These are phyloP conservation scores for Corbicula japonica DNA, from an alignment of 2,888 invertebrate species.

Conservation along the genomic window DNA sequence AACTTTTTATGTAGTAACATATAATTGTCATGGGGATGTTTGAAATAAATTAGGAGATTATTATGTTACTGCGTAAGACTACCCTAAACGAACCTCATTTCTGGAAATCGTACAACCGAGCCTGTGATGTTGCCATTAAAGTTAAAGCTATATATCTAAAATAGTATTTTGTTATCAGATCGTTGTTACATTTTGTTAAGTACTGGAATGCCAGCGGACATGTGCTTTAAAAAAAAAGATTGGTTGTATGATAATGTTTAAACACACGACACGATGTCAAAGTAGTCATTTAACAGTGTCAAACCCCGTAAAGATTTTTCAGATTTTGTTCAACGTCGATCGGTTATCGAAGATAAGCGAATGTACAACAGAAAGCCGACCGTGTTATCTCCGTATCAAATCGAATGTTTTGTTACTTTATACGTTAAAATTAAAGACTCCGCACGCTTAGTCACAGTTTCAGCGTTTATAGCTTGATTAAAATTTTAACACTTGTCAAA, in stretches of 20 bases:
- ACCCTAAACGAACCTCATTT: too few species aligned
- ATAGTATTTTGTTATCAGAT: too few species aligned
- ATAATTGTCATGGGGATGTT: too few species aligned
- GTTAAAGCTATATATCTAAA: too few species aligned
- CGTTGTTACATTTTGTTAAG: too few species aligned
- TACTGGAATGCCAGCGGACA: too few species aligned
- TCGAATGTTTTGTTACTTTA: conserved; percentile 5
- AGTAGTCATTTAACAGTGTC: conserved; percentile 43
- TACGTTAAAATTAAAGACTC: background rate
- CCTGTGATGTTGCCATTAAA: too few species aligned
- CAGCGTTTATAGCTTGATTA: conserved; percentile 12
- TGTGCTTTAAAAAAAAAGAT: too few species aligned
- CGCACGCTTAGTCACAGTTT: conserved; percentile 1
- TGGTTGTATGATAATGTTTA: conserved; percentile 53
- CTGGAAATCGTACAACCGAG: too few species aligned
- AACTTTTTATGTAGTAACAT: too few species aligned
- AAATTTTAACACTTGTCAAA: conserved; percentile 24
- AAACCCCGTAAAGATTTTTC: conserved; percentile 15
- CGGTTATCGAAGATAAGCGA: conserved; percentile 7
- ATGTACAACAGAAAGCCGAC: conserved; percentile 2
- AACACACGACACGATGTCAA: conserved; percentile 47
- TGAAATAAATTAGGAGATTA: too few species aligned
- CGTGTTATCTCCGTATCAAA: conserved; percentile 2
- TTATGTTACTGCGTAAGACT: too few species aligned
- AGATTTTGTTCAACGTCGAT: conserved; percentile 29